Evolutionary conservation across 2,113 vertebrate genomes (phyloP).

Genomic region (Takifugu bimaculatus): DNA sequence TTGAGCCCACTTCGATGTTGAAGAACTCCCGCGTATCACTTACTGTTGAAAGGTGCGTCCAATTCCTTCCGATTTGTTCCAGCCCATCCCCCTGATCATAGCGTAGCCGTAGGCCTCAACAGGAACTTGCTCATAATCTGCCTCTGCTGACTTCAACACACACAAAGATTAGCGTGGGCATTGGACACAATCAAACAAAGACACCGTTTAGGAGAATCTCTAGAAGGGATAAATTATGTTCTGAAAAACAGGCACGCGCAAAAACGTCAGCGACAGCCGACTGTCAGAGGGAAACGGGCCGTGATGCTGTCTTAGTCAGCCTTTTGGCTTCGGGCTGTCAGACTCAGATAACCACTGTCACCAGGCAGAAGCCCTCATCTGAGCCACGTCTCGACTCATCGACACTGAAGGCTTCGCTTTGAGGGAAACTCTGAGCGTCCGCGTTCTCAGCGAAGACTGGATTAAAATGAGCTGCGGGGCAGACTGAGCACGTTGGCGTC

Average conservation of each 20-base stretch:
- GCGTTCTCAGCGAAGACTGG: conserved; percentile 10
- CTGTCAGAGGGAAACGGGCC: conserved; percentile 35
- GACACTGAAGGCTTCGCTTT: conserved; percentile 39
- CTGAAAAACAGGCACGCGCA: conserved; percentile 9
- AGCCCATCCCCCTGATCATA: conserved; percentile 91
- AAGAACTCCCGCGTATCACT: conserved; percentile 37
- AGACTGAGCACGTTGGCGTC: conserved; percentile 13
- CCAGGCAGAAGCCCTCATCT: conserved; percentile 30
- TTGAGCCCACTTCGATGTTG: no score
- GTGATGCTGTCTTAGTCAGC: conserved; percentile 48
- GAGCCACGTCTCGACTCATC: conserved; percentile 23
- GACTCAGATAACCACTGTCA: conserved; percentile 44
- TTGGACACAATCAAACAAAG: neutral
- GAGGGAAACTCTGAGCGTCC: conserved; percentile 19
- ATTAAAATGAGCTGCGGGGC: conserved; percentile 41
- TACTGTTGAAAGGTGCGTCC: conserved; percentile 88
- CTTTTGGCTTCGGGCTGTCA: conserved; percentile 49
- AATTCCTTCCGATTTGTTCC: conserved; percentile 83
- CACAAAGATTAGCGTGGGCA: neutral
- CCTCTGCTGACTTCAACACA: conserved; percentile 76
- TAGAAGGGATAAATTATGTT: conserved; percentile 9
- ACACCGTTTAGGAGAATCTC: conserved; percentile 6
- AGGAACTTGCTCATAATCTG: conserved; percentile 83
- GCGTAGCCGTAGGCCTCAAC: conserved; percentile 86
- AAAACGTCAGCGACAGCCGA: conserved; percentile 6